These are phyloP conservation scores for Falco novaeseelandiae DNA, from an alignment of 2,797 vertebrate species.

Conservation along the genomic window DNA sequence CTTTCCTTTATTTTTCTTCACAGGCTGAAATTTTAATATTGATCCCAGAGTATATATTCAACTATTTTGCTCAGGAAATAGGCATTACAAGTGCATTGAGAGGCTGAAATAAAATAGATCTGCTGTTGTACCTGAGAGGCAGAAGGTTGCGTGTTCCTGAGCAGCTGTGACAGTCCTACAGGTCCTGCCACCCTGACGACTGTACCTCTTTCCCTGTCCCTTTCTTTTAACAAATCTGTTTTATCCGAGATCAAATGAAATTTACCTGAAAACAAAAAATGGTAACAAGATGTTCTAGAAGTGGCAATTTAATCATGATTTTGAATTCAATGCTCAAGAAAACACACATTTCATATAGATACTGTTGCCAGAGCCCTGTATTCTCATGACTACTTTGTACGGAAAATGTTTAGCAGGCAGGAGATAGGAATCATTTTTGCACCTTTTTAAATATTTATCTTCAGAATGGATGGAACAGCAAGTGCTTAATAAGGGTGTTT, in stretches of 20 bases:
- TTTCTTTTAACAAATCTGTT: background rate
- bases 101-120: background rate
- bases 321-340: background rate
- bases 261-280: background rate
- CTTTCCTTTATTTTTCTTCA: background rate
- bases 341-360: background rate
- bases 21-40: background rate
- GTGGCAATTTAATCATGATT: background rate
- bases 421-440: background rate
- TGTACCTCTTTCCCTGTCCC: background rate
- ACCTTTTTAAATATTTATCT: background rate
- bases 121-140: background rate
- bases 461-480: background rate
- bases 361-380: background rate
- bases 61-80: background rate
- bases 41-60: background rate
- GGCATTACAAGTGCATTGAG: background rate
- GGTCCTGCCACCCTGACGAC: background rate
- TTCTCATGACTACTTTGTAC: background rate
- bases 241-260: background rate
- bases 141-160: background rate
- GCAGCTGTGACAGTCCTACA: background rate
- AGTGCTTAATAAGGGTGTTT: background rate
- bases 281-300: background rate
- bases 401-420: background rate